Base-by-base conservation (phyloP, 1,140 invertebrate genomes). In the Calliopsis andreniformis region DNA sequence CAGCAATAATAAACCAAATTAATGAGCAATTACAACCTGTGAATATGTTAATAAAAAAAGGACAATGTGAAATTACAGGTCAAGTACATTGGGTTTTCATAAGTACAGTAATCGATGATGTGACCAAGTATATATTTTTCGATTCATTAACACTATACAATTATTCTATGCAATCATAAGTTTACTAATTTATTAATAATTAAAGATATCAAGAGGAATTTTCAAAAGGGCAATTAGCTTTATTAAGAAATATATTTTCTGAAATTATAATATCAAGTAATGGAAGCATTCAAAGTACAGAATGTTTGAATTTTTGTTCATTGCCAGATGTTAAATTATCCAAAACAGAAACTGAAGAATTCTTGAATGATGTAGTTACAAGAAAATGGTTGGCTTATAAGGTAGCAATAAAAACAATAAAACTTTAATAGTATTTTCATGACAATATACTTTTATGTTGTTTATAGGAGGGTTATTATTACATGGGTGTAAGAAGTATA, bases 401-500 rank as follows among this genome's bases (percentile, higher is more conserved):
- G 81, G 88, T 90, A 75, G 30, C 28, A 20, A 30, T 76, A 56
- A 6, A 35, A 12, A 67, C n/a, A 18, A 20, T 72, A 39, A 28
- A 20, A 5, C 10, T 25, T 14, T 73, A 25, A 0, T 58, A 53
- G 76, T 64, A 49, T 45, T 66, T 58, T 45, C 0, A 55, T 5
- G 23, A 32, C n/a, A n/a, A n/a, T n/a, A 35, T 42, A 49, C 66
- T 14, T 8, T 35, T n/a, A n/a, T n/a, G n/a, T n/a, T n/a, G 35
- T 68, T 78, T 76, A 53, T 25, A 87, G 90, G 45, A 87, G 71
- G 89, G 88, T 6, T 71, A 68, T 64, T 83, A 82, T 32, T 91
- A 86, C 8, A 87, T 91, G 53, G 90, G 89, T 70, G 81, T 89
- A 23, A 67, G 90, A 78, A 91, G 89, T 62, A 84, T 87, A 77